Evolutionary conservation across 2,888 invertebrate species (phyloP).

Genomic region (Drosophila macrospina): DNA sequence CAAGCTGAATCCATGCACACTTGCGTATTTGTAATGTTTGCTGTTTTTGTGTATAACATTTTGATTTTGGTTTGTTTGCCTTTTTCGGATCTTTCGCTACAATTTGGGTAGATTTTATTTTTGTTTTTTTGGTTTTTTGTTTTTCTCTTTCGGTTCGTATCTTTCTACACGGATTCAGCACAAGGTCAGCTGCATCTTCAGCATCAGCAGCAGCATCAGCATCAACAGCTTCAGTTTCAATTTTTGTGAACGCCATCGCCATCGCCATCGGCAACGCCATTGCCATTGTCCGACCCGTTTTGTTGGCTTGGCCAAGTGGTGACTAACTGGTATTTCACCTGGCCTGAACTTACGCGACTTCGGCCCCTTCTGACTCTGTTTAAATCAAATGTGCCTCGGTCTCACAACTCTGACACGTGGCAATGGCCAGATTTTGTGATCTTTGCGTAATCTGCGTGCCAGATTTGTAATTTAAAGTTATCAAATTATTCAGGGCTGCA

Average conservation of each 20-base stretch:
- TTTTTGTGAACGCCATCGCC: background rate
- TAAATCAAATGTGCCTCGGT: slow-evolving; percentile 3
- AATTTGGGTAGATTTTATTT: slow-evolving; percentile 32
- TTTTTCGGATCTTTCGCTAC: slow-evolving; percentile 23
- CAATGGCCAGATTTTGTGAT: slow-evolving; percentile 34
- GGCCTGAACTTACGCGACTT: slow-evolving; percentile 8
- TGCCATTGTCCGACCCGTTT: slow-evolving; percentile 62
- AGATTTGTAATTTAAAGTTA: slow-evolving; percentile 30
- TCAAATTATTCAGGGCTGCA: slow-evolving; percentile 54
- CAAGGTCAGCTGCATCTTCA: slow-evolving; percentile 80
- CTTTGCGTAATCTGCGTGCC: slow-evolving; percentile 53
- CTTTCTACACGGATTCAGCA: slow-evolving; percentile 68
- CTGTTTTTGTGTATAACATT: slow-evolving; percentile 5
- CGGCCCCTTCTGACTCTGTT: slow-evolving; percentile 10
- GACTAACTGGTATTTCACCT: slow-evolving; percentile 74
- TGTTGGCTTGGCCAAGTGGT: slow-evolving; percentile 38
- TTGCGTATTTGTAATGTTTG: background rate
- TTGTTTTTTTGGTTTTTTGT: slow-evolving; percentile 25
- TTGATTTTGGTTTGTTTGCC: slow-evolving; percentile 1
- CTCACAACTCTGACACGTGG: slow-evolving; percentile 38
- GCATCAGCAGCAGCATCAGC: slow-evolving; percentile 46
- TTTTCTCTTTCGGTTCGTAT: slow-evolving; percentile 27
- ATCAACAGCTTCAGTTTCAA: slow-evolving; percentile 34
- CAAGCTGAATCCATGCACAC: background rate
- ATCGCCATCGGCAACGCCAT: slow-evolving; percentile 44